Conservation (phyloP, 2,888 invertebrate genomes). For the Polydesmus complanatus region DNA sequence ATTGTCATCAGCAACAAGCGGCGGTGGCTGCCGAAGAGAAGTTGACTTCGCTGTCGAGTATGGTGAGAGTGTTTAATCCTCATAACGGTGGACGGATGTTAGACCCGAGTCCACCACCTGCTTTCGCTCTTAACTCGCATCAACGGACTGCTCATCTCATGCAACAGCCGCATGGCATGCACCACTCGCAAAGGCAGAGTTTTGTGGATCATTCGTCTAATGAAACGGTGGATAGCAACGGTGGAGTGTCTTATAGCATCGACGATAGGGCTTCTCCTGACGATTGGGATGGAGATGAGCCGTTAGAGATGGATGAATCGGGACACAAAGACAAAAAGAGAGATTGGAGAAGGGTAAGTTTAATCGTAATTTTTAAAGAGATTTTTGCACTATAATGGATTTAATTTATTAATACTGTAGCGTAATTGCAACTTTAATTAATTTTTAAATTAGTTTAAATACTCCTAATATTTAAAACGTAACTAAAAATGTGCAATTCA, state of each 20-base stretch:
- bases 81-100: conserved; percentile 13
- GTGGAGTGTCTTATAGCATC: conserved; percentile 17
- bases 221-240: conserved; percentile 18
- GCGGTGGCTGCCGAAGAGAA: conserved; percentile 1
- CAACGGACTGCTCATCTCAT: conserved; percentile 1
- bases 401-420: not conserved
- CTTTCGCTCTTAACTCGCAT: too few species aligned
- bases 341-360: conserved; percentile 15
- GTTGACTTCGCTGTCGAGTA: not conserved
- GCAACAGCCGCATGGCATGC: conserved; percentile 1
- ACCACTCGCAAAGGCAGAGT: conserved; percentile 7
- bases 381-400: not conserved
- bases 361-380: too few species aligned
- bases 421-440: conserved; percentile 16
- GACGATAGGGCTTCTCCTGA: conserved; percentile 17
- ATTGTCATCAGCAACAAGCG: conserved; percentile 7
- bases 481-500: too few species aligned
- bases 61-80: conserved; percentile 15
- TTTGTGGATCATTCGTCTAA: conserved; percentile 16
- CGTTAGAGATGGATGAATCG: conserved; percentile 17
- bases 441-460: not conserved
- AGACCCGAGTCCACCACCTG: not conserved
- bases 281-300: conserved; percentile 18
- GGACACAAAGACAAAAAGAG: conserved; percentile 10
- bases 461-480: not conserved